phyloP scores from a whole-genome alignment of 1,140 invertebrate genomes.

The Drosophila melanica region DNA sequence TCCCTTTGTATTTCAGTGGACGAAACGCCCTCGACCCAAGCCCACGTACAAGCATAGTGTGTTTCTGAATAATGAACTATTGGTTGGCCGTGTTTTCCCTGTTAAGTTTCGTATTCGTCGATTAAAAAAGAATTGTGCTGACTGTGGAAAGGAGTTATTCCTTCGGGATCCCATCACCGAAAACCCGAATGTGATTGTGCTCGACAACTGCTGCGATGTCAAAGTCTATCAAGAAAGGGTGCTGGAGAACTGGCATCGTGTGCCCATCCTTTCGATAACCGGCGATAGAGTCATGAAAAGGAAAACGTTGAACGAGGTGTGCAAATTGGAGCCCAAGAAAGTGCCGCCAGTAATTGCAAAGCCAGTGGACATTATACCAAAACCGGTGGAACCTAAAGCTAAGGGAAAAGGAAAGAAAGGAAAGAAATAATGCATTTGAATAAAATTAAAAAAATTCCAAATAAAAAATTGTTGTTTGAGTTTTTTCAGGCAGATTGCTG shows the following conservation, averaged over 20 bases:
- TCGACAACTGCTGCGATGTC: slow-evolving; percentile 55
- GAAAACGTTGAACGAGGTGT: too few species aligned
- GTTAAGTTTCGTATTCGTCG: slow-evolving; percentile 55
- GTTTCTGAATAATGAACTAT: slow-evolving; percentile 40
- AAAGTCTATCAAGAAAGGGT: slow-evolving; percentile 50
- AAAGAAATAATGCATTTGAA: slow-evolving; percentile 4
- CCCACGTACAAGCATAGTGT: slow-evolving; percentile 50
- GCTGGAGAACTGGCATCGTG: slow-evolving; percentile 24
- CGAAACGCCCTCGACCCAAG: slow-evolving; percentile 52
- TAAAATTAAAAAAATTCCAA: not conserved
- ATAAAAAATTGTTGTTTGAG: too few species aligned
- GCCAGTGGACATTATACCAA: too few species aligned
- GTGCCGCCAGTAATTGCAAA: too few species aligned
- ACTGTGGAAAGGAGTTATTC: slow-evolving; percentile 41
- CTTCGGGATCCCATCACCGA: slow-evolving; percentile 47
- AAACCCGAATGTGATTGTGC: slow-evolving; percentile 49
- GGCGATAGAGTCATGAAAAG: too few species aligned
- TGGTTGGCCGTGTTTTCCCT: slow-evolving; percentile 58
- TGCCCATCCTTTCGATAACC: too few species aligned
- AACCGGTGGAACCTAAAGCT: not conserved
- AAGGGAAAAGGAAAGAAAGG: not conserved
- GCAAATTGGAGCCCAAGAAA: too few species aligned
- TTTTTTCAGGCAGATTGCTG: not conserved
- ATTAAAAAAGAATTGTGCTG: slow-evolving; percentile 34
- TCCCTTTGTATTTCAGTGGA: slow-evolving; percentile 23